Base-by-base conservation (phyloP, 2,888 invertebrate genomes). In the Seladonia tumulorum region DNA sequence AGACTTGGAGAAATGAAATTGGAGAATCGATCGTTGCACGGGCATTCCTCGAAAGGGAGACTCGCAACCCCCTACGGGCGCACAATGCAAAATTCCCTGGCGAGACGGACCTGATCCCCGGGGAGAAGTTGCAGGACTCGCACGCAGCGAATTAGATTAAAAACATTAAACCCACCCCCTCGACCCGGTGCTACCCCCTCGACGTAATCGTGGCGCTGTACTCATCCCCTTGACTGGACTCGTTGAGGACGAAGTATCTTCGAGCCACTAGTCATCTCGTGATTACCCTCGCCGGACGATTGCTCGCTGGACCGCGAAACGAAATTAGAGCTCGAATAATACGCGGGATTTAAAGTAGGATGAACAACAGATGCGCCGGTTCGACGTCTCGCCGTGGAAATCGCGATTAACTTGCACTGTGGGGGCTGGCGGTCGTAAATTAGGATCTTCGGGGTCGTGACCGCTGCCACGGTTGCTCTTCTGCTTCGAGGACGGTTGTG, bases 91-190 rank as follows among this genome's bases (percentile, higher is more conserved):
- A 88, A 90, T 90, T 88, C 90, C 90, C 89, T 80, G 80, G 88
- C 83, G 88, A 83, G 81, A 42, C 72, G 85, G 80, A 82, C 82
- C 77, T 29, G 84, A 76, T 80, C 89, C 88, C 83, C 87, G 42
- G 90, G 89, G 89, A 83, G 79, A 74, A 86, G 89, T 89, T 84
- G 83, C 90, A 25, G 86, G 83, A 77, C 85, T 83, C 77, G 86
- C 82, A 83, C 87, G 87, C 87, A 80, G 89, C 88, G 92, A 91
- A 91, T 93, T 90, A 88, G 91, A 93, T 92, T 91, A 92, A 91
- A 92, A 92, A 93, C 90, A 92, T 92, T 92, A 91, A 92, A 92
- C 83, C 91, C 87, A 81, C 85, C 88, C 91, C 87, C 18, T 22
- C n/a, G 18, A 35, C 83, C 89, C 85, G 82, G 75, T 49, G 14